phyloP scores from a whole-genome alignment of 2,797 vertebrate genomes.

The Clarias platycephalus region DNA sequence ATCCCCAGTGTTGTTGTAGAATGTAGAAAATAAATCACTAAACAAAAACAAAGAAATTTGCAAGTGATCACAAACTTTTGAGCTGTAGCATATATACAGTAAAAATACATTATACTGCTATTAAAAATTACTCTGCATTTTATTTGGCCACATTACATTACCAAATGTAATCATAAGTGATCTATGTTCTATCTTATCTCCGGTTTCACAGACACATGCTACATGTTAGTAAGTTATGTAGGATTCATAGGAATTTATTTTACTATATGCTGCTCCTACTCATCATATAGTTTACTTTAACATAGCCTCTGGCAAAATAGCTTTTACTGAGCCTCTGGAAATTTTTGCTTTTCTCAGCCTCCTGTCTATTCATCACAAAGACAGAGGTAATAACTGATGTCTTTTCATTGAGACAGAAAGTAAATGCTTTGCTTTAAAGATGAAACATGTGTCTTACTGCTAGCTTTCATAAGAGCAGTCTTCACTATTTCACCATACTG shows the following conservation, averaged over 20 bases:
- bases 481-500: not conserved
- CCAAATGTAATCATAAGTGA: not conserved
- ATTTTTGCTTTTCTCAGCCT: slow-evolving; percentile 8
- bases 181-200: too few species aligned
- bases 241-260: not conserved
- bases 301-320: slow-evolving; percentile 2
- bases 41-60: too few species aligned
- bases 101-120: not conserved
- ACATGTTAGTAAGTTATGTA: too few species aligned
- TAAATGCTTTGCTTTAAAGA: slow-evolving; percentile 31
- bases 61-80: too few species aligned
- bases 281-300: not conserved
- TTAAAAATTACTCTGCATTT: not conserved
- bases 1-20: too few species aligned
- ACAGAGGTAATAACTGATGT: slow-evolving; percentile 23
- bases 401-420: slow-evolving; percentile 33
- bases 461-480: slow-evolving; percentile 25
- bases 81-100: too few species aligned
- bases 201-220: not conserved
- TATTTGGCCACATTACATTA: not conserved
- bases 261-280: not conserved
- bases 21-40: too few species aligned
- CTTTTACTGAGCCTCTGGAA: not conserved
- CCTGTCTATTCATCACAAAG: slow-evolving; percentile 3
- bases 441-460: slow-evolving; percentile 23